Base-by-base conservation (phyloP, 1,140 invertebrate species). In the Cepaea nemoralis region DNA sequence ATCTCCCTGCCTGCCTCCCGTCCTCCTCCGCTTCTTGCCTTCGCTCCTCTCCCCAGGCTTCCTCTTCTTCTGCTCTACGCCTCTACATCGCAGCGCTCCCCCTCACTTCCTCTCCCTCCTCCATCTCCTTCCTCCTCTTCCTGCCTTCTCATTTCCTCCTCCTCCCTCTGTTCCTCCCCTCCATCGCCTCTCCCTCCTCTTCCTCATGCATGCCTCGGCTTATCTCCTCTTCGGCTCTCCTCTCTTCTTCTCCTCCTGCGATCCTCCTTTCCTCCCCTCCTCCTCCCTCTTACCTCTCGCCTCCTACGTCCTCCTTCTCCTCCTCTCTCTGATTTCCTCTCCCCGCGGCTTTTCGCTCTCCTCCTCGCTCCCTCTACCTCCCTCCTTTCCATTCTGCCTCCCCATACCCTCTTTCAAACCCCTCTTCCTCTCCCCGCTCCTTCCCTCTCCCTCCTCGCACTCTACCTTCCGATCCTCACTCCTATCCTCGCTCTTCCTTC, bases 241-340 rank as follows among this genome's bases (percentile, higher is more conserved):
- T 35, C 8, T 40, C 35, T 35, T 8, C 37, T 71, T 35, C n/a
- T 35, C 59, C 24, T 19, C 19, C 42, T 19, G 8, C 42, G 8
- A 10, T 45, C 12, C 24, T 14, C 14, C 8, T 59, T 59, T 59
- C 22, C n/a, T n/a, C 24, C 55, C 24, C 55, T 24, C 55, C n/a
- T 24, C n/a, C 55, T 59, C 55, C 67, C 66, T 80, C 77, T 80
- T 22, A 24, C 77, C 71, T 10, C 48, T 67, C 63, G 39, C 39
- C 66, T 80, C 37, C 35, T 37, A 48, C 66, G 70, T 1, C 59
- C 75, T 59, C 75, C 24, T 48, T 59, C 75, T 77, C 75, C 37
- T 39, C 35, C 75, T 37, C 48, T n/a, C 27, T 27, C 39, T 35
- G 6, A 8, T 33, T 70, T 24, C 35, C 10, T 24, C 24, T 40